Evolutionary conservation across 2,888 invertebrate species (phyloP), one percentile per base, ranked within the genome.

Genomic region (Cheilosia pagana): DNA sequence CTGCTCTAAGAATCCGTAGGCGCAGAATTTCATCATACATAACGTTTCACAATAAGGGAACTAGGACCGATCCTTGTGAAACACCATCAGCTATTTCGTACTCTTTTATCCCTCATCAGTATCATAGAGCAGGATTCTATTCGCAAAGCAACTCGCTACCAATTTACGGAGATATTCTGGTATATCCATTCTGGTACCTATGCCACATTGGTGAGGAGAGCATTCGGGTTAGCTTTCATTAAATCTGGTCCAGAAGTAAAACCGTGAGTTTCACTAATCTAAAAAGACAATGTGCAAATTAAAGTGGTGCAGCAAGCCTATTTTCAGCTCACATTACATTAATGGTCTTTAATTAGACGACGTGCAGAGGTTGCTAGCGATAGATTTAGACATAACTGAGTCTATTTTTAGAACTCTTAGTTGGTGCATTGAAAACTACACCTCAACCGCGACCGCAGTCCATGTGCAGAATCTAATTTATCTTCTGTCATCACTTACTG

Each of bases 301-400:
- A 43, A 71, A 45, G 25, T 57, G 43, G 50, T 70, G 63, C 70
- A 57, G 14, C 10, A 3, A 59, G 59, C 14, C 59, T 81, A 81
- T 81, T 76, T 65, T 71, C 52, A 41, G 63, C 28, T 71, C 16
- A 59, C 16, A 48, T 19, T 48, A 3, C 48, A 60, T 41, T 31
- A 25, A 55, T 21, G 14, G 1, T 52, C 19, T 63, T 57, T 43
- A 70, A 75, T 71, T 71, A 23, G 53, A 63, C 21, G 57, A 50
- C 10, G 53, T 23, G 25, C 52, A 77, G 71, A 53, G 57, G 59
- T 59, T 77, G 25, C 12, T 25, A n/a, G 5, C 65, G 45, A 10
- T 65, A 77, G 41, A 82, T 53, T 82, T 71, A 72, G 71, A 59
- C 16, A 25, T 23, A 14, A 70, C 4, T 19, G 35, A n/a, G 25